These are phyloP conservation scores for Amblyopsis rosae DNA, from an alignment of 2,113 vertebrate genomes.

Conservation along the genomic window DNA sequence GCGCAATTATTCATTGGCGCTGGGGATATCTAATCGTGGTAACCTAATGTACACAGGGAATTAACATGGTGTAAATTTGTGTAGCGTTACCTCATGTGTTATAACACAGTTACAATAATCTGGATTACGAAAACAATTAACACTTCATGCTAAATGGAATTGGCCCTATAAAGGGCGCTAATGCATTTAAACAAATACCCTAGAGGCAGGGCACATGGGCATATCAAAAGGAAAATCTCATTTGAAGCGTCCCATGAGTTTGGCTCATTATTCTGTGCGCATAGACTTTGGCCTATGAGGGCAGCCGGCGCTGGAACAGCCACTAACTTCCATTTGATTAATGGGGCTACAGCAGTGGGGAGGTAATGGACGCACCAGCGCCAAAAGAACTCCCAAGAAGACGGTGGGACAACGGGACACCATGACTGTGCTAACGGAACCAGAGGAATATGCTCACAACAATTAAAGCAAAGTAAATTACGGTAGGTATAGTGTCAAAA, in stretches of 20 bases:
- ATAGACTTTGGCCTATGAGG: constrained; percentile 74
- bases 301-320: constrained; percentile 71
- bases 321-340: constrained; percentile 89
- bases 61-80: too few relatives aligned
- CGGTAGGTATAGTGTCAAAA: constrained; percentile 12
- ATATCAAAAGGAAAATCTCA: constrained; percentile 80
- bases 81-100: too few relatives aligned
- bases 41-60: too few relatives aligned
- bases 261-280: constrained; percentile 79
- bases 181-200: constrained; percentile 65
- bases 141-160: constrained; percentile 45
- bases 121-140: constrained; percentile 61
- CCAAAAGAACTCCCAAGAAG: constrained; percentile 72
- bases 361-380: constrained; percentile 58
- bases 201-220: constrained; percentile 50
- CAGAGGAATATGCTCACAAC: constrained; percentile 32
- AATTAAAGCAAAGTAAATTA: constrained; percentile 60
- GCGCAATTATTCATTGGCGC: too few relatives aligned
- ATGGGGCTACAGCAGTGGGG: constrained; percentile 83
- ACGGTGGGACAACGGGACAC: constrained; percentile 64
- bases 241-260: constrained; percentile 77
- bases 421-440: constrained; percentile 50
- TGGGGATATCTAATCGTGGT: too few relatives aligned
- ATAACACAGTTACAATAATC: constrained; percentile 7
- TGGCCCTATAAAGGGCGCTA: constrained; percentile 52